Evolutionary conservation across 2,113 vertebrate genomes (phyloP).

Genomic region (Strix uralensis): DNA sequence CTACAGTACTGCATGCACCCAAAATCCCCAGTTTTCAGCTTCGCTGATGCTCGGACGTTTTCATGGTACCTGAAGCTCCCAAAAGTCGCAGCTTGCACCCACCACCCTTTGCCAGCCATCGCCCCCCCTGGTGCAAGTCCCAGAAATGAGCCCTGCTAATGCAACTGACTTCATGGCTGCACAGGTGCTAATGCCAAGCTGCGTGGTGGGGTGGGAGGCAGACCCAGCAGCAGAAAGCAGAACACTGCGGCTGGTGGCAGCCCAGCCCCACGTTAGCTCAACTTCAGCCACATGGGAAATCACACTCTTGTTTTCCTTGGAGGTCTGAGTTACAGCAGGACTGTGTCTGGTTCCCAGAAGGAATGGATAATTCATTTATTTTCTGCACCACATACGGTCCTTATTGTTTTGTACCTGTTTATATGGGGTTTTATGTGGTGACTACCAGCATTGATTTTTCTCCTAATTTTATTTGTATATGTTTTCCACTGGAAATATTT

Average conservation of each 20-base stretch:
- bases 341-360: background rate
- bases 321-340: background rate
- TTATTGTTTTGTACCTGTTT: background rate
- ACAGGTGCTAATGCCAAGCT: background rate
- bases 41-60: background rate
- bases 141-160: background rate
- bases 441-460: background rate
- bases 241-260: background rate
- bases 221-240: background rate
- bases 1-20: background rate
- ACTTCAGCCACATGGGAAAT: rapidly evolving
- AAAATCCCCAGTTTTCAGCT: background rate
- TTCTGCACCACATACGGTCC: background rate
- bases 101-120: background rate
- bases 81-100: background rate
- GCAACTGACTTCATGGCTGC: background rate
- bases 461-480: background rate
- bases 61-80: background rate
- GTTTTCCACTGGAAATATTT: background rate
- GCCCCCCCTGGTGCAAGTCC: background rate
- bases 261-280: rapidly evolving
- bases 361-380: background rate
- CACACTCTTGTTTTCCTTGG: rapidly evolving
- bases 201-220: rapidly evolving
- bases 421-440: background rate